These are phyloP conservation scores for Nasonovia ribisnigri DNA, from an alignment of 2,888 invertebrate genomes.

Conservation along the genomic window DNA sequence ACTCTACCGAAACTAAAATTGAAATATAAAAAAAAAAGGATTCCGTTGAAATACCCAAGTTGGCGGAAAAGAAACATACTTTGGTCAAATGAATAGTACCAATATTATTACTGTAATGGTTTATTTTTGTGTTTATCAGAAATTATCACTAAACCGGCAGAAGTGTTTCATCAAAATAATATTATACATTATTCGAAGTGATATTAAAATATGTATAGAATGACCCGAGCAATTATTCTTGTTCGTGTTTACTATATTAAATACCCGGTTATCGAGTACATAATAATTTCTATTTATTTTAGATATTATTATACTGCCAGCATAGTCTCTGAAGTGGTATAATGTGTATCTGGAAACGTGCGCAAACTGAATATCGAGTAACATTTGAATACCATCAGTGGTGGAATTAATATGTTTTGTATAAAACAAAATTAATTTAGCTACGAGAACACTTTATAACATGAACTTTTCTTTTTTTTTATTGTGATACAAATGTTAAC, in stretches of 20 bases:
- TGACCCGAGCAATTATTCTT: not conserved
- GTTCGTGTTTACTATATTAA: not conserved
- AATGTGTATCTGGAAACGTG: not conserved
- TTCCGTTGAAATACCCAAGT: not conserved
- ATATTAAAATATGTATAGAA: not conserved
- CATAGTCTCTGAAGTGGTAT: not conserved
- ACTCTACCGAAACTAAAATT: not conserved
- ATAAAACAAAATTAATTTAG: not conserved
- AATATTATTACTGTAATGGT: not conserved
- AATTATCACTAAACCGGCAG: not conserved
- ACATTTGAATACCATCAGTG: not conserved
- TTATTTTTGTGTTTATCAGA: not conserved
- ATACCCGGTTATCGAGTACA: not conserved
- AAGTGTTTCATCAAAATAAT: not conserved
- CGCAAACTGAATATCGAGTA: not conserved
- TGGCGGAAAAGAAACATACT: not conserved
- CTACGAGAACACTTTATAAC: not conserved
- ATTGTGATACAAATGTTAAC: not conserved
- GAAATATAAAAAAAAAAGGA: not conserved
- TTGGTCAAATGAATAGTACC: not conserved
- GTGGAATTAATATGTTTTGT: not conserved
- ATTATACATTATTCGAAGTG: not conserved
- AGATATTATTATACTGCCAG: not conserved
- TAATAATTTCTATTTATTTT: constrained; percentile 19
- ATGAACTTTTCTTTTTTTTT: not conserved